These are phyloP conservation scores for Nomada goodeniana DNA, from an alignment of 2,888 invertebrate species.

Conservation along the genomic window DNA sequence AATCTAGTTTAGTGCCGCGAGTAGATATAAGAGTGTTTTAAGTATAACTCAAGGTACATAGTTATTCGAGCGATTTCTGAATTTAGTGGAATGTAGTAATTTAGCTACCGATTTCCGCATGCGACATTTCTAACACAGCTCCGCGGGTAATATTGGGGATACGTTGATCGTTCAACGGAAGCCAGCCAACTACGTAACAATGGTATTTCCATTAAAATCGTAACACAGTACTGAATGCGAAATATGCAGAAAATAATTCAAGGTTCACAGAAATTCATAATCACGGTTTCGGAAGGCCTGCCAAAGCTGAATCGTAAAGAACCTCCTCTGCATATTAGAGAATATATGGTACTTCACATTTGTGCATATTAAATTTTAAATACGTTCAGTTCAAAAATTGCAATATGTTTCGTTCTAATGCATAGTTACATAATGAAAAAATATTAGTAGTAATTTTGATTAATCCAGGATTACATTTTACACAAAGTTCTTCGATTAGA, in stretches of 20 bases:
- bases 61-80: background rate
- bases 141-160: background rate
- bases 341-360: background rate
- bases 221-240: constrained; percentile 18
- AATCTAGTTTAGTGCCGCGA: too few relatives aligned
- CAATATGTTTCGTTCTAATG: too few relatives aligned
- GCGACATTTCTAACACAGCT: background rate
- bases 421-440: too few relatives aligned
- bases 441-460: too few relatives aligned
- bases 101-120: background rate
- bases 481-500: too few relatives aligned
- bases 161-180: background rate
- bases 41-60: background rate
- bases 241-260: constrained; percentile 37
- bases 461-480: too few relatives aligned
- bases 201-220: constrained; percentile 36
- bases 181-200: background rate
- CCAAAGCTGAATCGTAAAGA: constrained; percentile 5
- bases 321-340: background rate
- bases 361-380: too few relatives aligned
- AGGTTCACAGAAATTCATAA: constrained; percentile 23
- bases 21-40: background rate
- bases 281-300: background rate
- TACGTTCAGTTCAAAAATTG: too few relatives aligned
- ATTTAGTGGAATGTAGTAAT: background rate